Evolutionary conservation across 1,140 invertebrate genomes (phyloP), one percentile per base, ranked within the genome.

Genomic region (Limonius californicus): DNA sequence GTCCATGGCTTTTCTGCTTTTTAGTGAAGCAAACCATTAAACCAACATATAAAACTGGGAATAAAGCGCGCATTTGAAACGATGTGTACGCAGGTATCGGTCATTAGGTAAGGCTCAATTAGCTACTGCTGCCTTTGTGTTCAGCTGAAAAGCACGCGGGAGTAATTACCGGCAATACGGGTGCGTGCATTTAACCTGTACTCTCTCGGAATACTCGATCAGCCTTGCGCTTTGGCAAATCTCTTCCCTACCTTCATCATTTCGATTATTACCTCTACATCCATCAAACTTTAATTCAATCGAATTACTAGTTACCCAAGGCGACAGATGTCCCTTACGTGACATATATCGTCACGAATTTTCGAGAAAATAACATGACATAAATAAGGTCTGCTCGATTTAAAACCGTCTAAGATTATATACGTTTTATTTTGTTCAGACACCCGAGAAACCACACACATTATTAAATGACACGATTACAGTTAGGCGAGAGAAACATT

Each of bases 161-260:
- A 21, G 45, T 50, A 50, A 50, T 50, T 50, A 50, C 45, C 45
- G 45, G 45, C 45, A 50, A 50, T 50, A 50, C 45, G 45, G 45
- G 45, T 50, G 45, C 45, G 45, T 50, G 45, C 45, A 50, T 50
- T 50, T 50, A 50, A 50, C 16, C 16, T 50, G 45, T 21, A 50
- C 14, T 14, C 45, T 3, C 8, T 2, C 16, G 16, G 45, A 50
- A 50, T 50, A 50, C 45, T 19, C 45, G 45, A 50, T 50, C 45
- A 50, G 19, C 45, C 15, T 19, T 50, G 2, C n/a, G 45, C 45
- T 12, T 50, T 12, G 8, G 3, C 7, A 50, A 50, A 50, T 50
- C 16, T 2, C 45, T 2, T 12, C 16, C 45, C 42, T 45, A 18
- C 45, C 15, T 21, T 3, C 15, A 21, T 50, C 15, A 21, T 50